A percentile compares a stretch with the other conserved stretches of the same genome.
These are phyloP conservation scores for Turdus rufiventris DNA, from an alignment of 2,113 vertebrate species.

Conservation along the genomic window DNA sequence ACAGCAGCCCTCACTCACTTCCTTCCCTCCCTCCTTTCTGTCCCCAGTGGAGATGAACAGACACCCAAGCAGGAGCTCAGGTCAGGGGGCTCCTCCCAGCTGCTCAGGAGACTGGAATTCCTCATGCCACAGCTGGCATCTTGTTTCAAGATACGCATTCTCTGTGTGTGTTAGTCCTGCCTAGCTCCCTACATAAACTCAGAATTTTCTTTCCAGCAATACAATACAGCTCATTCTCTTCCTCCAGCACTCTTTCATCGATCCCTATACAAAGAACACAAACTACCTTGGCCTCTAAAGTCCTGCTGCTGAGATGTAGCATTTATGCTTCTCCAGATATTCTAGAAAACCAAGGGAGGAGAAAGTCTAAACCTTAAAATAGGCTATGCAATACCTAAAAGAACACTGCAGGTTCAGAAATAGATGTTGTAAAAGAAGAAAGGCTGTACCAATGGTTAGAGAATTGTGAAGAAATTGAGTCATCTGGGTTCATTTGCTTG, in stretches of 20 bases:
- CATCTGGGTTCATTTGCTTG: neutral
- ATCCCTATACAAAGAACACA: neutral
- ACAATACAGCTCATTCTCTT: neutral
- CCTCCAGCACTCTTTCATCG: neutral
- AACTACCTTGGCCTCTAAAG: neutral
- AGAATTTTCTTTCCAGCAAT: neutral
- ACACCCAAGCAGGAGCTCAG: rapidly evolving
- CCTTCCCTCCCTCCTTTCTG: neutral
- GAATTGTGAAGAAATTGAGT: neutral
- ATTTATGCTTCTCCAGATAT: neutral
- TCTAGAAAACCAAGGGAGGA: neutral
- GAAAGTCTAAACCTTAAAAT: neutral
- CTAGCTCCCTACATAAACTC: neutral
- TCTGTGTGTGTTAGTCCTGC: neutral
- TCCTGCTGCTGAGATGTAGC: neutral
- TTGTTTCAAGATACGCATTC: neutral
- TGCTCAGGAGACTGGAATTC: neutral
- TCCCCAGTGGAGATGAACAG: neutral
- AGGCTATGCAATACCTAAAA: neutral
- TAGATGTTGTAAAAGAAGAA: neutral
- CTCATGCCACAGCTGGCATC: neutral
- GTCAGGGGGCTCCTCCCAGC: neutral
- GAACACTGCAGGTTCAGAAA: neutral
- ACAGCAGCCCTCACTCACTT: rapidly evolving
- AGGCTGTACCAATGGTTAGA: neutral